Conservation (phyloP, 2,113 vertebrate species). For the Cochlearius cochlearius region DNA sequence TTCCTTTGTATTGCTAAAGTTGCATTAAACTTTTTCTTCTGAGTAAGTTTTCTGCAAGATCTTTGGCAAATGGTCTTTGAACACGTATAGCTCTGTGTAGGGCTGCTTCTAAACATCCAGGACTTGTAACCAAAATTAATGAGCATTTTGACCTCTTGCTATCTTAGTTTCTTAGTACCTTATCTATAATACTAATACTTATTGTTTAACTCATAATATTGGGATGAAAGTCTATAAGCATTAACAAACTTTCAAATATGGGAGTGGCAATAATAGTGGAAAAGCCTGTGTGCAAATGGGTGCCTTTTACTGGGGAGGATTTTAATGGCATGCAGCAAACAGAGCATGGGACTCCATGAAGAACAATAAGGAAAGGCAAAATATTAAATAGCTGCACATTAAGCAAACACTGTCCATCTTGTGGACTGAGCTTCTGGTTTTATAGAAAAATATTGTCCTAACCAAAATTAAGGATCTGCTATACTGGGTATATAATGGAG, state of each 20-base stretch:
- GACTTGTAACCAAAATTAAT: neutral
- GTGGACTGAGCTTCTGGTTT: neutral
- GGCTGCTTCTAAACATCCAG: neutral
- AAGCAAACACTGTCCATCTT: neutral
- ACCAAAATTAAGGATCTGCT: neutral
- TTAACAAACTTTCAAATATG: neutral
- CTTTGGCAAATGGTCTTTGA: neutral
- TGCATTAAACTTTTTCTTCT: neutral
- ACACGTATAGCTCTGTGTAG: neutral
- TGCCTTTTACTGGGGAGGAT: neutral
- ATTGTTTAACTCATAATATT: neutral
- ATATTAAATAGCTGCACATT: neutral
- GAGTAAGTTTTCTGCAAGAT: neutral
- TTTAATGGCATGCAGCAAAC: neutral
- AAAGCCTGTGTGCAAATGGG: neutral
- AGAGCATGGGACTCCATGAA: neutral
- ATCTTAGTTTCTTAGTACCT: neutral
- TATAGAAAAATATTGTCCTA: neutral
- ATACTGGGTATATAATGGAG: neutral
- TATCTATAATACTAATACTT: neutral
- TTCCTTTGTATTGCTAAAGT: neutral
- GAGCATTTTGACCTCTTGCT: neutral
- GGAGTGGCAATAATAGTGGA: neutral
- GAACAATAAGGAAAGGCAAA: neutral
- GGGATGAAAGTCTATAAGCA: neutral